A percentile compares a stretch with the other conserved stretches of the same genome.
Conservation (phyloP, 2,888 invertebrate species). For the Ormyrus labotus region DNA sequence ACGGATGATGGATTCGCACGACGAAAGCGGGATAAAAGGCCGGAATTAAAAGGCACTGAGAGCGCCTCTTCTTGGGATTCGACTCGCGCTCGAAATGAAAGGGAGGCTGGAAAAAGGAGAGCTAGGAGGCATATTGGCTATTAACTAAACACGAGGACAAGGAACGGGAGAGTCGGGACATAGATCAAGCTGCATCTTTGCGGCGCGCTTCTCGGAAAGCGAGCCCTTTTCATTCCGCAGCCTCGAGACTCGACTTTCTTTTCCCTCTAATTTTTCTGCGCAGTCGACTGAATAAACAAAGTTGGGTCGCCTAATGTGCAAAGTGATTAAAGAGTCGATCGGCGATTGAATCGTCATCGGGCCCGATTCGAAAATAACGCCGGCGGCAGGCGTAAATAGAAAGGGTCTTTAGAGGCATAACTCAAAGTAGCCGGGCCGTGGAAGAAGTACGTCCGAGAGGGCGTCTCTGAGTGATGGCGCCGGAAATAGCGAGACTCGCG, state of each 20-base stretch:
- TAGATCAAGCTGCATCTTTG: conserved; percentile 68
- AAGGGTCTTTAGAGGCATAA: conserved; percentile 67
- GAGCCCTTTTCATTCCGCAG: conserved; percentile 58
- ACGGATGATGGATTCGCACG: conserved; percentile 22
- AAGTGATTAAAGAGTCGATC: no score
- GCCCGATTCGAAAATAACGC: conserved; percentile 6
- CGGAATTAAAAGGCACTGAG: conserved; percentile 43
- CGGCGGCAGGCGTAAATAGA: conserved; percentile 68
- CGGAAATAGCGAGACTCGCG: conserved; percentile 70
- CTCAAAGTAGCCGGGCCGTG: conserved; percentile 70
- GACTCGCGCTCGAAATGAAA: conserved; percentile 29
- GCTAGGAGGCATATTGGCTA: conserved; percentile 61
- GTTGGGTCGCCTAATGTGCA: no score
- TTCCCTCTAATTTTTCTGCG: conserved; percentile 56
- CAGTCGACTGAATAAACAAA: no score
- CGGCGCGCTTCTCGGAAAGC: conserved; percentile 64
- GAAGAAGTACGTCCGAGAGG: conserved; percentile 72
- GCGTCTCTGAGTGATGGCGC: conserved; percentile 73
- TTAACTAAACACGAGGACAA: conserved; percentile 70
- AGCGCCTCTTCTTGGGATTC: conserved; percentile 32
- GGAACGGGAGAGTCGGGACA: conserved; percentile 68
- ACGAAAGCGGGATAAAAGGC: conserved; percentile 16
- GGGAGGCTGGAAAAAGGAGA: neutral
- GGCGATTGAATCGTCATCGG: conserved; percentile 32
- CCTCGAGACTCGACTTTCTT: conserved; percentile 32